A percentile compares a stretch with the other conserved stretches of the same genome.
These are phyloP conservation scores for Dissostichus mawsoni DNA, from an alignment of 2,113 vertebrate genomes.

Conservation along the genomic window DNA sequence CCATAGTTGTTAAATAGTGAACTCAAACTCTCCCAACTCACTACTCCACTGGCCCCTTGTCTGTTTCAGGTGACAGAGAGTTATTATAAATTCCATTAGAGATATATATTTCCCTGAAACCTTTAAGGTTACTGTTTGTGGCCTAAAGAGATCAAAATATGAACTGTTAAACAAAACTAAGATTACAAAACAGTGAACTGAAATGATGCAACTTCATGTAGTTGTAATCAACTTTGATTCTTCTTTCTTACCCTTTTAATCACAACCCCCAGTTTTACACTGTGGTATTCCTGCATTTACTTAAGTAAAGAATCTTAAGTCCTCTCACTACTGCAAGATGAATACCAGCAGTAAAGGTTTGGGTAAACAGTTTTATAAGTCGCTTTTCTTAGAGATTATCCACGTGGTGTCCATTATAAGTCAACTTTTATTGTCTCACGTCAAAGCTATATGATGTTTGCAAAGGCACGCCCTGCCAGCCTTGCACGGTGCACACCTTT, in stretches of 20 bases:
- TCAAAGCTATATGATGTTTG: slow-evolving; percentile 26
- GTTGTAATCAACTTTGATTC: neutral
- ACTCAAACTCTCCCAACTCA: too few species aligned
- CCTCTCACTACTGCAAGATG: neutral
- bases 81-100: neutral
- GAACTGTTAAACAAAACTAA: neutral
- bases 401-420: slow-evolving; percentile 21
- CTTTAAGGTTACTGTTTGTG: too few species aligned
- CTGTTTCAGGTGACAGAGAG: neutral
- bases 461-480: slow-evolving; percentile 53
- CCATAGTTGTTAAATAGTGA: too few species aligned
- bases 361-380: slow-evolving; percentile 33
- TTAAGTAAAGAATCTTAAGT: neutral
- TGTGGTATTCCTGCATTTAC: neutral
- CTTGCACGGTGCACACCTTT: slow-evolving; percentile 7
- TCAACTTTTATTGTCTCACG: slow-evolving; percentile 34
- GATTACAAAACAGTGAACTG: neutral
- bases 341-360: neutral
- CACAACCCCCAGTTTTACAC: neutral
- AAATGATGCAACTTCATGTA: neutral
- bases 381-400: slow-evolving; percentile 28
- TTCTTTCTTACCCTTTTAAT: neutral
- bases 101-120: too few species aligned
- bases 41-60: too few species aligned
- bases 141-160: neutral